phyloP scores from a whole-genome alignment of 1,140 invertebrate genomes.

The Drosophila tristis region DNA sequence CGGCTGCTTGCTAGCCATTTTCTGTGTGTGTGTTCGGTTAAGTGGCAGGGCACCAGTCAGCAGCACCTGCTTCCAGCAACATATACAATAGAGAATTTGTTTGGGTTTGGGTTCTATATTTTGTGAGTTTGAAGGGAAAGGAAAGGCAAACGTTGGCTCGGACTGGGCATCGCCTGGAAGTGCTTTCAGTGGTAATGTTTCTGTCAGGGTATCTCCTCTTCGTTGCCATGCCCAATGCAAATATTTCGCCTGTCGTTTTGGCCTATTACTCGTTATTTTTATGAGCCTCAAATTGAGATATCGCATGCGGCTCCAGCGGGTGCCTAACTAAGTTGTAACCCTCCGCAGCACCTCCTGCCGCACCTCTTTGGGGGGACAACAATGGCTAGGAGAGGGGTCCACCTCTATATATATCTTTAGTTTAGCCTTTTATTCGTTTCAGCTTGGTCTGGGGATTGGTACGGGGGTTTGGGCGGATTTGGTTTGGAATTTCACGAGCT shows the following conservation, averaged over 20 bases:
- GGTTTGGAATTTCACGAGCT: conserved; percentile 65
- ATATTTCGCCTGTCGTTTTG: conserved; percentile 11
- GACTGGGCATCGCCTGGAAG: no score
- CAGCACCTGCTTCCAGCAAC: no score
- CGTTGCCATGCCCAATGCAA: not conserved
- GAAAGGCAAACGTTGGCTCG: no score
- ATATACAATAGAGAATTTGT: conserved; percentile 20
- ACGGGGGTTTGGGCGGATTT: conserved; percentile 5
- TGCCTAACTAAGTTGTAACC: conserved; percentile 66
- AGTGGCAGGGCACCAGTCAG: no score
- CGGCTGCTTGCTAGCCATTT: no score
- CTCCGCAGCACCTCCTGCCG: not conserved
- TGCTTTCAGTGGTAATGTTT: no score
- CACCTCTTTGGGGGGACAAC: not conserved
- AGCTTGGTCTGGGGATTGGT: not conserved
- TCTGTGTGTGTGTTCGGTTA: no score
- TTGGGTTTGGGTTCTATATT: conserved; percentile 1
- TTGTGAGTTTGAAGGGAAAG: not conserved
- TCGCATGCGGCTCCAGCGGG: conserved; percentile 53
- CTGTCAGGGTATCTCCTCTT: not conserved
- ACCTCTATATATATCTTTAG: conserved; percentile 27
- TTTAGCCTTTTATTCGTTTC: conserved; percentile 37
- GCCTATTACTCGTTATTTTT: conserved; percentile 54
- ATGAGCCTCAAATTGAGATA: conserved; percentile 76
- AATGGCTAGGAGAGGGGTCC: conserved; percentile 24